Base-by-base conservation (phyloP, 2,113 vertebrate species). In the Mesoclemmys tuberculata region DNA sequence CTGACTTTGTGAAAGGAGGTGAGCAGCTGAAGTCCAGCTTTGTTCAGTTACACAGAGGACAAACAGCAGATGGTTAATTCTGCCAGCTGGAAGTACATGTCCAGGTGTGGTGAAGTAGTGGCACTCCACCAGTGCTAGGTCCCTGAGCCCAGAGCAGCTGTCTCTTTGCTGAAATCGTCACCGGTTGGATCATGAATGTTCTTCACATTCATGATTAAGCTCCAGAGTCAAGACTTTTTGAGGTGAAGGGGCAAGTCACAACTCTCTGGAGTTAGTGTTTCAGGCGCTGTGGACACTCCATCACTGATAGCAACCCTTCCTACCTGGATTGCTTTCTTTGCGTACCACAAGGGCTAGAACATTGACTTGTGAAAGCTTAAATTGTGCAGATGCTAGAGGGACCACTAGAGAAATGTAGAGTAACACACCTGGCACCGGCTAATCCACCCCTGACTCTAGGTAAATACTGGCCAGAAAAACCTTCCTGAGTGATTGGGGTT, bases 381-480 rank as follows among this genome's bases (percentile, higher is more conserved):
- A 7, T 96, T 94, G 2, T 13, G 71, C 77, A 80, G 8, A 27
- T 55, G 12, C 90, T 77, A 46, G 5, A 93, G 51, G 26, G 92
- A 89, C 81, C 77, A 90, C 68, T n/a, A 88, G 71, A 90, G 55
- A 90, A 77, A 35, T 5, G 14, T 80, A 1, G 26, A 48, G 22
- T 35, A 80, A 79, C 51, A 41, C 89, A 84, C 91, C 90, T 93
- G 90, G 54, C 84, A 79, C 84, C 94, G 92, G 80, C 46, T 84
- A 8, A 51, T 79, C 92, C 58, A 41, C 78, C 54, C 19, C 56
- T 71, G 21, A 61, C 92, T 91, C n/a, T 77, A 85, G 90, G 86
- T 80, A 89, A 91, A 85, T 91, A 78, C 81, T 54, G 80, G 38
- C 46, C 55, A 49, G 74, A 46, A 46, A 77, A 46, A 8, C 46